Percentiles rank a stretch among this genome's conserved stretches.
Conservation (phyloP, 2,797 vertebrate genomes). For the Triplophysa bombifrons region DNA sequence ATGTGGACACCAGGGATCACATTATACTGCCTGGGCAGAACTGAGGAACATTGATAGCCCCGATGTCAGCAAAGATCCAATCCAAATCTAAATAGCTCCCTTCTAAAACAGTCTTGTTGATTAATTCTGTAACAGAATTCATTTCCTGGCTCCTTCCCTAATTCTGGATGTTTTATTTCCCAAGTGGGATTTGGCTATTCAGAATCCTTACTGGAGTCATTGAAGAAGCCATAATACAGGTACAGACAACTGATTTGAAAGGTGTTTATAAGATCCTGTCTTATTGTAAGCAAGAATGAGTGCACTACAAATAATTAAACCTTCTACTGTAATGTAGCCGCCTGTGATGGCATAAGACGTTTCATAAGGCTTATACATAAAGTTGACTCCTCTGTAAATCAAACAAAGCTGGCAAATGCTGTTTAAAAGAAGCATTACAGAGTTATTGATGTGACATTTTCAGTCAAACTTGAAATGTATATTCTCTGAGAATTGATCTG, state of each 20-base stretch:
- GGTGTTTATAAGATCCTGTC: conserved; percentile 39
- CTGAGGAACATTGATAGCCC: conserved; percentile 79
- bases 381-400: neutral
- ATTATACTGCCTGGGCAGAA: conserved; percentile 72
- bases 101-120: conserved; percentile 77
- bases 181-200: conserved; percentile 75
- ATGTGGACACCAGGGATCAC: conserved; percentile 78
- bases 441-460: no score
- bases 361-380: conserved; percentile 6
- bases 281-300: conserved; percentile 24
- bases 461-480: no score
- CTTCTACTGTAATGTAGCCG: neutral
- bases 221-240: conserved; percentile 60
- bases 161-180: conserved; percentile 83
- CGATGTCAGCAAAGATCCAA: conserved; percentile 79
- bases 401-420: neutral
- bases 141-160: conserved; percentile 80
- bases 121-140: conserved; percentile 84
- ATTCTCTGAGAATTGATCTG: no score
- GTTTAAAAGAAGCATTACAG: neutral
- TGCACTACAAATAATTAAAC: conserved; percentile 19
- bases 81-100: conserved; percentile 81
- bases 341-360: neutral
- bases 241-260: conserved; percentile 64
- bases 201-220: conserved; percentile 69